Evolutionary conservation across 2,113 vertebrate genomes (phyloP).

Genomic region (Mormyrus lacerda): DNA sequence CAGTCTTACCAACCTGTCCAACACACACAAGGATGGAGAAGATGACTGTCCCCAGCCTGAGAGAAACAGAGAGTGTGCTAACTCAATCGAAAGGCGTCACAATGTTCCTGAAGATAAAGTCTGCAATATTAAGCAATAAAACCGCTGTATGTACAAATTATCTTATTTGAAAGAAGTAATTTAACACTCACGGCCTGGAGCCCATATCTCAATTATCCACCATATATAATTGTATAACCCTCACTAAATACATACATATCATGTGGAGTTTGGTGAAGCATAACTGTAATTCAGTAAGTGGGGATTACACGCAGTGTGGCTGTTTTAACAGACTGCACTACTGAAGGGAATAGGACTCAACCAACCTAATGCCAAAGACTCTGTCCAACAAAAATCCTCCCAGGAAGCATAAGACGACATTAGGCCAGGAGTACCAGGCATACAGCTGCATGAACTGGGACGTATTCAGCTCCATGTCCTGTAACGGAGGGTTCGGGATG

Average conservation of each 20-base stretch:
- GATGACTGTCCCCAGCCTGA: conserved; percentile 83
- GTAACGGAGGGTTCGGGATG: background rate
- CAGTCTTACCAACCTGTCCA: conserved; percentile 73
- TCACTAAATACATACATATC: background rate
- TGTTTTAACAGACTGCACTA: background rate
- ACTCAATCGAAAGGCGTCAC: background rate
- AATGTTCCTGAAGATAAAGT: background rate
- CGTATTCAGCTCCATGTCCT: conserved; percentile 89
- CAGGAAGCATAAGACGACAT: conserved; percentile 90
- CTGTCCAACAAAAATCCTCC: conserved; percentile 91
- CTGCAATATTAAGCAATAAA: background rate
- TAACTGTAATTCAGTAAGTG: background rate
- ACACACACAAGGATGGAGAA: conserved; percentile 84
- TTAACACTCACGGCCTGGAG: background rate
- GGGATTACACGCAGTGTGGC: background rate
- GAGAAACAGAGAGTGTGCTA: background rate
- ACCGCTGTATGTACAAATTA: background rate
- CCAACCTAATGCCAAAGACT: conserved; percentile 88
- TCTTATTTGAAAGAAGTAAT: background rate
- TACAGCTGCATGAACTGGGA: conserved; percentile 88
- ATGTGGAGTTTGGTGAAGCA: background rate
- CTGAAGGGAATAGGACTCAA: background rate
- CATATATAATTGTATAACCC: background rate
- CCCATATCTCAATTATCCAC: background rate
- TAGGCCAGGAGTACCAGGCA: conserved; percentile 98